phyloP scores from a whole-genome alignment of 2,888 invertebrate species.

The Dryocosmus kuriphilus region DNA sequence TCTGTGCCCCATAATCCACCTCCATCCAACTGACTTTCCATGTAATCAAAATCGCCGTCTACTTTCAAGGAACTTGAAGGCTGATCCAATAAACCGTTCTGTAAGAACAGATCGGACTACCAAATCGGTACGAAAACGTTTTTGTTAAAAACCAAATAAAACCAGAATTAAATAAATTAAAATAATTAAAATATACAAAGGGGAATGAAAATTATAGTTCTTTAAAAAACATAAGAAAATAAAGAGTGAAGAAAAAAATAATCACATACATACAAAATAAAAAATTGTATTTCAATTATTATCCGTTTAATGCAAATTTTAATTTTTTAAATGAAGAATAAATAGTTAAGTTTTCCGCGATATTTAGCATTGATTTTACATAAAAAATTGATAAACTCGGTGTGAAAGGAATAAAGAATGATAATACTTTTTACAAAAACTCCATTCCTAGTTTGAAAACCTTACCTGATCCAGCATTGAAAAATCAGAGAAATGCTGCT shows the following conservation, averaged over 20 bases:
- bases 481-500: slow-evolving; percentile 6
- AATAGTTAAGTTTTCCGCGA: too few species aligned
- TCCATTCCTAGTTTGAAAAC: neutral
- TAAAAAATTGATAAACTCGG: neutral
- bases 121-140: slow-evolving; percentile 20
- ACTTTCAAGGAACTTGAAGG: slow-evolving; percentile 1
- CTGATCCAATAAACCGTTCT: slow-evolving; percentile 15
- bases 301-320: neutral
- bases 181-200: neutral
- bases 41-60: slow-evolving; percentile 68
- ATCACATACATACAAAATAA: neutral
- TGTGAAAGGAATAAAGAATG: neutral
- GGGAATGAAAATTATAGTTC: neutral
- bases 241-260: neutral
- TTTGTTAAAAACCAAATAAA: slow-evolving; percentile 19
- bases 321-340: too few species aligned
- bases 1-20: slow-evolving; percentile 71
- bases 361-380: too few species aligned
- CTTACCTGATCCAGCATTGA: slow-evolving; percentile 30
- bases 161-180: slow-evolving; percentile 2
- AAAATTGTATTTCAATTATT: neutral
- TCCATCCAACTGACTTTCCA: slow-evolving; percentile 65
- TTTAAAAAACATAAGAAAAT: neutral
- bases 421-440: neutral
- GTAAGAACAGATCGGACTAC: slow-evolving; percentile 36